phyloP scores from a whole-genome alignment of 2,888 invertebrate species.

The Lasioglossum malachurum region DNA sequence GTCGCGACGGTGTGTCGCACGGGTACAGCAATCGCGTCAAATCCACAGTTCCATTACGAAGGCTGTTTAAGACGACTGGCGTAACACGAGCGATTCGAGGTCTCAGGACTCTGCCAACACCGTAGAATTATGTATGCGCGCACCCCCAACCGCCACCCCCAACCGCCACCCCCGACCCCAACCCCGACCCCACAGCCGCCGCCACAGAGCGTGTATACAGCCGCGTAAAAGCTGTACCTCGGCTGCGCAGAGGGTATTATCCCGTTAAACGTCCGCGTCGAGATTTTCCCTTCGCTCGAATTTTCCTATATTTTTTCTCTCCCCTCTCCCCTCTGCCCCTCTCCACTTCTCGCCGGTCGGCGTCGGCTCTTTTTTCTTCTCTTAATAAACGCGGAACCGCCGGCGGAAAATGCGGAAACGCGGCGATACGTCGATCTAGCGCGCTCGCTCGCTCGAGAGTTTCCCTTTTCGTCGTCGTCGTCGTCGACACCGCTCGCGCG shows the following conservation, averaged over 20 bases:
- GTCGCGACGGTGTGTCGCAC: neutral
- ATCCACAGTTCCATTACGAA: slow-evolving; percentile 46
- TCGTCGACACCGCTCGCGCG: neutral
- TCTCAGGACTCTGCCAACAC: slow-evolving; percentile 23
- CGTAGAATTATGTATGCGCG: slow-evolving; percentile 31
- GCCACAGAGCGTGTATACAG: neutral
- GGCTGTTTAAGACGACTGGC: slow-evolving; percentile 59
- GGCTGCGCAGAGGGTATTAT: slow-evolving; percentile 26
- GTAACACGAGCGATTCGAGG: slow-evolving; percentile 41
- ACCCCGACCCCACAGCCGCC: neutral
- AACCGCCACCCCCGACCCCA: neutral
- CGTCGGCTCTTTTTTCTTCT: neutral
- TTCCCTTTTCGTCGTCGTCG: neutral
- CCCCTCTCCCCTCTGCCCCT: no score
- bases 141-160: neutral
- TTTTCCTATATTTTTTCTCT: slow-evolving; percentile 14
- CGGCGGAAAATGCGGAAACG: neutral
- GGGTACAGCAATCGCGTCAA: slow-evolving; percentile 27
- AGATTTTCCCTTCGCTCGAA: neutral
- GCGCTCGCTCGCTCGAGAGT: neutral
- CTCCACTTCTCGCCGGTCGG: neutral
- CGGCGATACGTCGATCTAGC: neutral
- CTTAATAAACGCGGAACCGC: neutral
- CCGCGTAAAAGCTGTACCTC: slow-evolving; percentile 9
- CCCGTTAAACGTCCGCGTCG: slow-evolving; percentile 29